Evolutionary conservation across 2,888 invertebrate species (phyloP).

Genomic region (Conomelus anceps): DNA sequence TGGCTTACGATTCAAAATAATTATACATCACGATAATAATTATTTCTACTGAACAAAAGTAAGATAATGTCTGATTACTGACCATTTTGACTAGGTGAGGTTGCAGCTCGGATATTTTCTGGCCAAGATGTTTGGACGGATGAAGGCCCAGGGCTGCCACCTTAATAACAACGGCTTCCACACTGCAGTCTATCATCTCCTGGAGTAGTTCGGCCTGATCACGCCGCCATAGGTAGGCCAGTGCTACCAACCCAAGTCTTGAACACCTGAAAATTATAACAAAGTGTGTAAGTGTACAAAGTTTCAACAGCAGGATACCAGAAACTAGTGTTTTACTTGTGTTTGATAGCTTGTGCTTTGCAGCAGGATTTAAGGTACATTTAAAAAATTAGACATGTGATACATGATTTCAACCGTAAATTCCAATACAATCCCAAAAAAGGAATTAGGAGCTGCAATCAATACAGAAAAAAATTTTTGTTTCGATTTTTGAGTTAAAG

Average conservation of each 20-base stretch:
- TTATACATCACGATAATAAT: neutral
- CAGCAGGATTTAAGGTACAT: no score
- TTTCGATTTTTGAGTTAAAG: no score
- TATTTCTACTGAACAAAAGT: neutral
- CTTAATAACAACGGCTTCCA: constrained; percentile 95
- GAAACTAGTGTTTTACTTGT: no score
- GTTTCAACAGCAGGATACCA: no score
- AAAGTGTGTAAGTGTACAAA: no score
- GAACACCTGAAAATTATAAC: constrained; percentile 61
- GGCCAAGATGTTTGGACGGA: constrained; percentile 78
- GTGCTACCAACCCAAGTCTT: constrained; percentile 77
- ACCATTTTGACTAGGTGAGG: constrained; percentile 80
- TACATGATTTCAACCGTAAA: no score
- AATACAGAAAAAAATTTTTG: no score
- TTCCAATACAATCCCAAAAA: no score
- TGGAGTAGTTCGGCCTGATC: constrained; percentile 89
- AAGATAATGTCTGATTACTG: constrained; percentile 34
- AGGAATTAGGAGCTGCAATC: no score
- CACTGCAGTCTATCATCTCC: constrained; percentile 91
- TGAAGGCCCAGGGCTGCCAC: constrained; percentile 90
- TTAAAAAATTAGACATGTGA: no score
- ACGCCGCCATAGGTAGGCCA: constrained; percentile 93
- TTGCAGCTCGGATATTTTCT: constrained; percentile 75
- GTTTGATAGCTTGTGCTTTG: no score
- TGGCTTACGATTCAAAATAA: no score